Conservation (phyloP, 2,113 vertebrate genomes). For the Conger conger region DNA sequence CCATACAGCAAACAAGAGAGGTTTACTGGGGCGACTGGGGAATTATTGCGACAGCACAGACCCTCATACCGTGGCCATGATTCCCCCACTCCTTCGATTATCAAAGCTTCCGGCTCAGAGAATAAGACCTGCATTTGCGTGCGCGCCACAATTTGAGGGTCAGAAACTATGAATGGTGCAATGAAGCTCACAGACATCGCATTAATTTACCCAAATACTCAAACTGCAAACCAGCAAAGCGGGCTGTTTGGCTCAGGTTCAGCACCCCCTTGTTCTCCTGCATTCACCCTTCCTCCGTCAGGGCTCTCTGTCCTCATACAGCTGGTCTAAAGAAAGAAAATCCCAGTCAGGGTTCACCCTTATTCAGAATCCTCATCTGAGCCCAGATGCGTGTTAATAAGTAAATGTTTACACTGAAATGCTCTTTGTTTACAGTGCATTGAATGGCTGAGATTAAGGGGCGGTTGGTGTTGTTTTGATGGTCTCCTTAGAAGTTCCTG, state of each 20-base stretch:
- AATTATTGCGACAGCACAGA: background rate
- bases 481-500: conserved; percentile 37
- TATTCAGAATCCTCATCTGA: conserved; percentile 45
- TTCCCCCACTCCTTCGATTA: conserved; percentile 16
- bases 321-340: conserved; percentile 30
- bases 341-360: conserved; percentile 41
- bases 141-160: background rate
- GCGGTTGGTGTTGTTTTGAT: conserved; percentile 43
- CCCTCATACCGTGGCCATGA: background rate
- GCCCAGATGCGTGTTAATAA: conserved; percentile 57
- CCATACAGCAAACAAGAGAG: background rate
- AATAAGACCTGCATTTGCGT: background rate
- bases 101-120: background rate
- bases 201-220: background rate
- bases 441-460: conserved; percentile 60
- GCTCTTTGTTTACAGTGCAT: conserved; percentile 55
- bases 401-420: conserved; percentile 62
- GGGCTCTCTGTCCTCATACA: background rate
- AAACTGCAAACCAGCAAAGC: background rate
- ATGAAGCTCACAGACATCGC: background rate
- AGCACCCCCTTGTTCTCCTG: background rate
- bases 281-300: conserved; percentile 1
- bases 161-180: background rate
- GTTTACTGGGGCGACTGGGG: background rate
- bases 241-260: conserved; percentile 1